Conservation (phyloP, 2,797 vertebrate species). For the Karalla daura region DNA sequence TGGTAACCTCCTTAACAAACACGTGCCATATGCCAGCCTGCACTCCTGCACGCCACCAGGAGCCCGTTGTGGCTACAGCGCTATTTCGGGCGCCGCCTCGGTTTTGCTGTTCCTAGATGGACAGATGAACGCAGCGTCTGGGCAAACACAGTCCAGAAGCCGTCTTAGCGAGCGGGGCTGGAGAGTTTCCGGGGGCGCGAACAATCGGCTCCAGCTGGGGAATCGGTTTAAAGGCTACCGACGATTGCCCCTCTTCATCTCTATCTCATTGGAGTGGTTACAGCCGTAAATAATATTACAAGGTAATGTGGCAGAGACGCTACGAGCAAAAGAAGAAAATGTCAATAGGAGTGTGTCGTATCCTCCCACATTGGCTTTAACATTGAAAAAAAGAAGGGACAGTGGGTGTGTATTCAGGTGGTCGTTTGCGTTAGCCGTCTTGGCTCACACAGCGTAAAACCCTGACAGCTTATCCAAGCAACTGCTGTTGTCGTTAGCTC, state of each 20-base stretch:
- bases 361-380: background rate
- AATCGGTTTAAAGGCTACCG: slow-evolving; percentile 58
- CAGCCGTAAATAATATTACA: slow-evolving; percentile 32
- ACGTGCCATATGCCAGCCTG: slow-evolving; percentile 28
- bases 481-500: slow-evolving; percentile 33
- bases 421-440: slow-evolving; percentile 1
- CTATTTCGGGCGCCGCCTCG: slow-evolving; percentile 33
- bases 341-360: background rate
- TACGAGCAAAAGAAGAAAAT: background rate
- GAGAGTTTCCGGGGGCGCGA: slow-evolving; percentile 48
- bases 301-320: slow-evolving; percentile 5
- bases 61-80: slow-evolving; percentile 17
- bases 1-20: slow-evolving; percentile 11
- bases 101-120: slow-evolving; percentile 41
- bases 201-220: slow-evolving; percentile 55
- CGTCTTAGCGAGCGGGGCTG: slow-evolving; percentile 39
- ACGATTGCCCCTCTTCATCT: slow-evolving; percentile 63
- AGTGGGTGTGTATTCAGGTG: background rate
- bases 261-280: slow-evolving; percentile 69
- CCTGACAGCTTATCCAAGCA: slow-evolving; percentile 11
- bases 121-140: slow-evolving; percentile 62
- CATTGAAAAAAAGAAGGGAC: slow-evolving; percentile 12
- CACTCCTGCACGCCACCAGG: slow-evolving; percentile 1
- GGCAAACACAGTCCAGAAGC: slow-evolving; percentile 31
- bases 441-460: slow-evolving; percentile 18